Percentiles rank a stretch among this genome's conserved stretches.
These are phyloP conservation scores for Chauna torquata DNA, from an alignment of 2,113 vertebrate species.

Conservation along the genomic window DNA sequence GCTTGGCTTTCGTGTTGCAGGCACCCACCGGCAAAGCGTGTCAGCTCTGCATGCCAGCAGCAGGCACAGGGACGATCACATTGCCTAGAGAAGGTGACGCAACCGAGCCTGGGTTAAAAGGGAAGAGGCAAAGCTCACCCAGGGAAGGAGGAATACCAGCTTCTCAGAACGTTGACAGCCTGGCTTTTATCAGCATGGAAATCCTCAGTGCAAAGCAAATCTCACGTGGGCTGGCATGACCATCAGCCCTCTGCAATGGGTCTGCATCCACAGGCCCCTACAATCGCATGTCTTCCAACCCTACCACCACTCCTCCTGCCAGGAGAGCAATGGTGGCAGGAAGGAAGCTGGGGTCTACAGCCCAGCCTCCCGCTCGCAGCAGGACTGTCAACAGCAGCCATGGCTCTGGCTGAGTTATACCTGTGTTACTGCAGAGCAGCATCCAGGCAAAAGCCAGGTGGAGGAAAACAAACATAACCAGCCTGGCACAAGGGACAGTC, in stretches of 20 bases:
- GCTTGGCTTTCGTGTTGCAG: not conserved
- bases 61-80: no score
- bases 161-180: not conserved
- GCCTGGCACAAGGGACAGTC: not conserved
- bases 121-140: not conserved
- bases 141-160: not conserved
- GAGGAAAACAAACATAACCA: not conserved
- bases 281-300: not conserved
- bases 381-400: not conserved
- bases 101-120: not conserved
- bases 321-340: not conserved
- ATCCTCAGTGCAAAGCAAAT: not conserved
- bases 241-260: accelerated
- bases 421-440: not conserved
- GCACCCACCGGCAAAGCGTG: accelerated
- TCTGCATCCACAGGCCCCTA: not conserved
- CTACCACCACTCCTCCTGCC: not conserved
- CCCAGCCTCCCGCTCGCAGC: not conserved
- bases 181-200: not conserved
- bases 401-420: not conserved
- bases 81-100: not conserved
- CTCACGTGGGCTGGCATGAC: not conserved
- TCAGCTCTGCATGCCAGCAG: not conserved
- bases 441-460: not conserved
- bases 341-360: not conserved